Evolutionary conservation across 2,888 invertebrate genomes (phyloP).

Genomic region (Watsonalla binaria): DNA sequence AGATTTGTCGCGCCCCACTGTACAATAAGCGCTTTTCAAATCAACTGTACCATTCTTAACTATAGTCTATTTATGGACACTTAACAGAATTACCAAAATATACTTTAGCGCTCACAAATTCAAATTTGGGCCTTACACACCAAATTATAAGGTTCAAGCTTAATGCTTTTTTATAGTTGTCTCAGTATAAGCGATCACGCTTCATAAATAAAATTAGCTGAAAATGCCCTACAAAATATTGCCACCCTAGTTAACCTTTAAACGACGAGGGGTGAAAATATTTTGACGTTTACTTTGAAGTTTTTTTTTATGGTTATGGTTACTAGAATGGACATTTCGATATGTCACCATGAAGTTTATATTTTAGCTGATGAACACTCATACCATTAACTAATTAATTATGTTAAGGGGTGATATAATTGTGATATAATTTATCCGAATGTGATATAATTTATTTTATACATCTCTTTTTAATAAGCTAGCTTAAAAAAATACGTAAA

Average conservation of each 20-base stretch:
- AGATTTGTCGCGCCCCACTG: conserved; percentile 57
- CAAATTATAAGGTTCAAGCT: conserved; percentile 3
- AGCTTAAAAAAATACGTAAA: too few relatives aligned
- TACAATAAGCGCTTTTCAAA: conserved; percentile 51
- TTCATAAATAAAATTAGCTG: conserved; percentile 72
- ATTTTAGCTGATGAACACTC: not conserved
- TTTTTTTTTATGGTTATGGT: not conserved
- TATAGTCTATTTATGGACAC: conserved; percentile 1
- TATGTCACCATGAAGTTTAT: too few relatives aligned
- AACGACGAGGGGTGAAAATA: conserved; percentile 60
- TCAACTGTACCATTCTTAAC: conserved; percentile 7
- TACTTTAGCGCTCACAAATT: not conserved
- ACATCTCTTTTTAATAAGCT: too few relatives aligned
- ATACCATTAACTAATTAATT: too few relatives aligned
- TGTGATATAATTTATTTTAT: too few relatives aligned
- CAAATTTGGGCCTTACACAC: conserved; percentile 6
- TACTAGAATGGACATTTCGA: not conserved
- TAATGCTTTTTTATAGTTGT: too few relatives aligned
- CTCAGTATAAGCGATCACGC: conserved; percentile 56
- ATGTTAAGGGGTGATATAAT: too few relatives aligned
- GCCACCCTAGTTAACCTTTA: conserved; percentile 65
- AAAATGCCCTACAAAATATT: conserved; percentile 49
- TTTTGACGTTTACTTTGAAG: conserved; percentile 56
- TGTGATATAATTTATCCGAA: too few relatives aligned
- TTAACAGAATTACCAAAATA: not conserved